Evolutionary conservation across 2,797 vertebrate species (phyloP).

Genomic region (Sebastes hubbsi): DNA sequence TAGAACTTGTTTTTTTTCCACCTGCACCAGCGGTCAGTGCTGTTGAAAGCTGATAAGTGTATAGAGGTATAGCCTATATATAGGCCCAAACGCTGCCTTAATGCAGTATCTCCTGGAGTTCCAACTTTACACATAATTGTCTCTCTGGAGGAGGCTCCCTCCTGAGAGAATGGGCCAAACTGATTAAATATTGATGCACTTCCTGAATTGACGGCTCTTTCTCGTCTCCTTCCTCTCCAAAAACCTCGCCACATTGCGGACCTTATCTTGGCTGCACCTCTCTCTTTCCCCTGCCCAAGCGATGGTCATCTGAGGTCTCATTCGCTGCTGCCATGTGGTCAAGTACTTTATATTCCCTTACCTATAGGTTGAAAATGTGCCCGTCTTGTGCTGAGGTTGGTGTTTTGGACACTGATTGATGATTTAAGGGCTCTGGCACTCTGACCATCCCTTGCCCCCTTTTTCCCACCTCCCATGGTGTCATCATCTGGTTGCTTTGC

Average conservation of each 20-base stretch:
- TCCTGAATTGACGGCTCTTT: conserved; percentile 3
- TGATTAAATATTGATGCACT: conserved; percentile 53
- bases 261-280: neutral
- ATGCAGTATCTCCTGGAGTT: conserved; percentile 1
- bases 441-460: conserved; percentile 40
- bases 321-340: neutral
- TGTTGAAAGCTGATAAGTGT: neutral
- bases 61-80: neutral
- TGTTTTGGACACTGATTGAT: conserved; percentile 47
- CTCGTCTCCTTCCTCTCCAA: neutral
- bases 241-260: neutral
- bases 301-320: neutral
- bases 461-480: conserved; percentile 52
- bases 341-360: neutral
- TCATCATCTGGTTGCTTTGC: conserved; percentile 69
- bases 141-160: conserved; percentile 8
- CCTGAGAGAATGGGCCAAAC: conserved; percentile 10
- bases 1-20: neutral
- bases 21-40: neutral
- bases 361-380: neutral
- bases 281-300: neutral
- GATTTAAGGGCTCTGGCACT: conserved; percentile 35
- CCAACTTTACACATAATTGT: conserved; percentile 3
- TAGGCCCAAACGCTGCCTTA: neutral
- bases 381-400: conserved; percentile 1